These are phyloP conservation scores for Nothobranchius furzeri DNA, from an alignment of 2,113 vertebrate genomes.

Conservation along the genomic window DNA sequence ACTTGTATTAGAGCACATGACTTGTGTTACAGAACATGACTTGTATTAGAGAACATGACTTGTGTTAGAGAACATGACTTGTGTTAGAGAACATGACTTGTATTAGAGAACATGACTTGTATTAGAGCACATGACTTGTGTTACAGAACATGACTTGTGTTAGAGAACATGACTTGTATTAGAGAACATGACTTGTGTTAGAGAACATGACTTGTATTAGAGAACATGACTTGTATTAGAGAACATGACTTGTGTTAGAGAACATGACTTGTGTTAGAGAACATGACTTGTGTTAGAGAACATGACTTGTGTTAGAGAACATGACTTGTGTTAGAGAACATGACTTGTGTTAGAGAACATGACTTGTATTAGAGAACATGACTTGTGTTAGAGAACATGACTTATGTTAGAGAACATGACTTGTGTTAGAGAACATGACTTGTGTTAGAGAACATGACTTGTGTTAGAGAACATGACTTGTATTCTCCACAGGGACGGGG, in stretches of 20 bases:
- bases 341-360: slow-evolving; percentile 24
- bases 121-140: slow-evolving; percentile 23
- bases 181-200: slow-evolving; percentile 25
- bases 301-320: slow-evolving; percentile 24
- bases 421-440: slow-evolving; percentile 25
- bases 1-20: too few relatives aligned
- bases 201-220: slow-evolving; percentile 25
- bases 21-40: too few relatives aligned
- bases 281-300: slow-evolving; percentile 24
- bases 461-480: background rate
- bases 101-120: slow-evolving; percentile 27
- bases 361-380: slow-evolving; percentile 24
- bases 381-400: slow-evolving; percentile 27
- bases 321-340: slow-evolving; percentile 25
- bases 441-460: slow-evolving; percentile 27
- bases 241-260: slow-evolving; percentile 24
- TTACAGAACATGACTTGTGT: slow-evolving; percentile 25
- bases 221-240: slow-evolving; percentile 25
- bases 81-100: slow-evolving; percentile 25
- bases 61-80: background rate
- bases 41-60: too few relatives aligned
- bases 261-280: slow-evolving; percentile 26
- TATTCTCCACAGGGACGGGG: background rate
- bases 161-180: slow-evolving; percentile 23
- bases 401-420: slow-evolving; percentile 25